These are phyloP conservation scores for Neogale vison DNA, from an alignment of 2,113 vertebrate genomes.

Conservation along the genomic window DNA sequence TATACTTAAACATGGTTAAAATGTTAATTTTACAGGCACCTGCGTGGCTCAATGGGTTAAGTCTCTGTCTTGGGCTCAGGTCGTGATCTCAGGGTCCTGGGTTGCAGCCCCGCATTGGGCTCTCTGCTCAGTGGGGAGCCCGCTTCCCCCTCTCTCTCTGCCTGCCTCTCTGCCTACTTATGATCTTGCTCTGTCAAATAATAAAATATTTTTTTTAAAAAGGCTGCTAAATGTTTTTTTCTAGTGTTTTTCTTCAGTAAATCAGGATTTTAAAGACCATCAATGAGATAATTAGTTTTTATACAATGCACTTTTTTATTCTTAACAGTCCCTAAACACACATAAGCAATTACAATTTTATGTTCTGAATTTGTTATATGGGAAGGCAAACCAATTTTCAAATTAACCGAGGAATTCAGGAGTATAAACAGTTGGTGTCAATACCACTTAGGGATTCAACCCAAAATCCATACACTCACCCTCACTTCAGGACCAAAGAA, in stretches of 20 bases:
- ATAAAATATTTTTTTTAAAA: background rate
- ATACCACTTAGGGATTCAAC: background rate
- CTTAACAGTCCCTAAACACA: background rate
- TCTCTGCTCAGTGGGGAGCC: too few relatives aligned
- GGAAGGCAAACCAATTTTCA: background rate
- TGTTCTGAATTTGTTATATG: background rate
- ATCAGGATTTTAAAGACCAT: background rate
- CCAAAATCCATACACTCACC: background rate
- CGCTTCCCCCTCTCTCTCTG: too few relatives aligned
- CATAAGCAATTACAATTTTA: background rate
- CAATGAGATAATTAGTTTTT: background rate
- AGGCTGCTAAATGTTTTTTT: background rate
- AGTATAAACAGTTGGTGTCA: background rate
- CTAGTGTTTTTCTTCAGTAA: background rate
- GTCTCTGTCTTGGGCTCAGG: too few relatives aligned
- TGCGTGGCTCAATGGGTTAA: too few relatives aligned
- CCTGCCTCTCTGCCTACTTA: too few relatives aligned
- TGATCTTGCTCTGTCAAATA: too few relatives aligned
- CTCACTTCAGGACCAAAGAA: background rate
- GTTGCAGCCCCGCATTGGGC: accelerated
- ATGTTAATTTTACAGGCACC: background rate
- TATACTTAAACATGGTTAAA: background rate
- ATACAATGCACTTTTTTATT: background rate
- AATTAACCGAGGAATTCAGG: background rate
- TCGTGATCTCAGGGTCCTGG: too few relatives aligned